Base-by-base conservation (phyloP, 1,140 invertebrate genomes). In the Rhagoletis pomonella region DNA sequence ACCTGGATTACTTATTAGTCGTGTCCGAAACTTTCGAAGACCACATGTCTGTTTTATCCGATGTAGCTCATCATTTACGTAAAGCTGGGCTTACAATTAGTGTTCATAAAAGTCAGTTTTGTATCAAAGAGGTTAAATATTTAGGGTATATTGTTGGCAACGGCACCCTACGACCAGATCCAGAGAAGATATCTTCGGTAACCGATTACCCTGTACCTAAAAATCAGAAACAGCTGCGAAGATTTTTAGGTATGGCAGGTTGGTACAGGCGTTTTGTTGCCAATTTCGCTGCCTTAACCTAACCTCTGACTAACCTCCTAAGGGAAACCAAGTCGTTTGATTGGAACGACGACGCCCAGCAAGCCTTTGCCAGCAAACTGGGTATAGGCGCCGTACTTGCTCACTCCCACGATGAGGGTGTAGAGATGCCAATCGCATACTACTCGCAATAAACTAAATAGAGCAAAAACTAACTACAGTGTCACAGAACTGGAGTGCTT, bases 341-440 rank as follows among this genome's bases (percentile, higher is more conserved):
- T 7, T 29, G 29, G 29, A 29, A 29, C 29, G 29, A 29, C 29
- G 29, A 29, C 29, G 29, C 29, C 29, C 29, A 29, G 29, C 29
- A 29, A 29, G 29, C 29, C 29, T 29, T 29, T 29, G n/a, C n/a
- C n/a, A n/a, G n/a, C n/a, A n/a, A n/a, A 12, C 47, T 55, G 17
- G 86, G 86, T 29, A 47, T 87, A 3, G 86, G 65, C n/a, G 86
- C 42, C 4, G 86, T 87, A 2, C 50, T 87, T 1, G 65, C 67
- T 29, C 86, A 87, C 6, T 19, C 7, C 3, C 44, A 87, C 17
- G 64, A 67, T 17, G 86, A 87, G 1, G 86, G 65, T 3, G 17
- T 50, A 6, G 86, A 87, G 9, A 44, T 69, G 12, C 86, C 86
- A n/a, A 87, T 87, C 5, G 64, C 86, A 3, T 87, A 87, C 55